Evolutionary conservation across 2,888 invertebrate species (phyloP), one percentile per base, ranked within the genome.

Genomic region (Margaritifera margaritifera): DNA sequence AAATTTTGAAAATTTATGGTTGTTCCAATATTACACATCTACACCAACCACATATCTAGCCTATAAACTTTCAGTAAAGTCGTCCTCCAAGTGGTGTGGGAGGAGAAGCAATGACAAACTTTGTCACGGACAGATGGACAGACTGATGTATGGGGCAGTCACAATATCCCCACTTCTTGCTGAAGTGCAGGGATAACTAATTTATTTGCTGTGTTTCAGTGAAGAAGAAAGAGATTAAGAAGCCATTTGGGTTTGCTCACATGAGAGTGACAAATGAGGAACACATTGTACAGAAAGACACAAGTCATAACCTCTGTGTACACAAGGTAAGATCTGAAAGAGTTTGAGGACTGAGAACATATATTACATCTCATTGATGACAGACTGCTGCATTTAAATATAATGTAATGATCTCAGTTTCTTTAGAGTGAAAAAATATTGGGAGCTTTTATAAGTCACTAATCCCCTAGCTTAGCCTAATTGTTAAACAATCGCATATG

Each of bases 211-310:
- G 64, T 52, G 31, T 52, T 59, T 22, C 71, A 70, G 71, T 70
- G 53, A 70, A 71, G 51, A 64, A 68, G 52, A 76, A 66, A 63
- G 75, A 69, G 25, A 67, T 68, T 54, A 78, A 79, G 81, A 97
- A 96, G 89, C 90, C 97, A 18, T 96, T 96, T 86, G 96, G 96
- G 0, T 97, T 98, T 89, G 94, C 96, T 20, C 97, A 96, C 90
- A 64, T 85, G 55, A 94, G 95, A 11, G 70, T 81, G 27, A 82
- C 82, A 15, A 74, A 78, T 63, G 52, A 75, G 22, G 64, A 71
- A 20, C 72, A 80, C 27, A 79, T 81, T 56, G 79, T 80, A 11
- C 75, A 81, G 22, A 71, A 74, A 61, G 80, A 82, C 62, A 74
- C 66, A 52, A 62, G 60, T 55, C 82, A 82, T 74, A 67, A 71